Base-by-base conservation (phyloP, 2,113 vertebrate species). In the Corvus moneduloides region DNA sequence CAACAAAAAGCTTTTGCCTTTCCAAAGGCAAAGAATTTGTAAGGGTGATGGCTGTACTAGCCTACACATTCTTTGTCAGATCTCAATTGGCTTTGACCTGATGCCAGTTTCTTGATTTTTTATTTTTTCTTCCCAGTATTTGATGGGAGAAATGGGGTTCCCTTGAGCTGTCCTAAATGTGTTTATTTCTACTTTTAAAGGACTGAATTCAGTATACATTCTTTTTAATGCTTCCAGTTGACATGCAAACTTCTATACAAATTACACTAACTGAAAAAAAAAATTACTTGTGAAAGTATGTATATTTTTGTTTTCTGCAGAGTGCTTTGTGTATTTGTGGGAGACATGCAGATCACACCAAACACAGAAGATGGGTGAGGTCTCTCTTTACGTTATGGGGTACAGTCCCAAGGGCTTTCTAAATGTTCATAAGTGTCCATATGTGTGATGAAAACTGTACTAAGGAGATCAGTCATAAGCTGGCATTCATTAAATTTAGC, bases 311-410 rank as follows among this genome's bases (percentile, higher is more conserved):
- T 86, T 82, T 84, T 80, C 68, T 93, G 26, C 94, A 99, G 99
- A 92, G 84, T 99, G 66, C 95, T 99, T 59, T 98, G 98, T 52
- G 79, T 99, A 89, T 98, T 97, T 84, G 81, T 99, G 84, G 99
- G 99, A 88, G 98, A 99, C n/a, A 93, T 93, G 49, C 92, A 97
- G 39, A 44, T 95, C 30, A 88, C 96, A 20, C 87, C 89, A 4
- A 87, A 95, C 43, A 62, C 51, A 44, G 92, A 98, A 49, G 97
- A 99, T 22, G 98, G 99, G 99, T 98, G 91, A 97, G 97, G 64
- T 55, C 85, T 87, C 52, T 37, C 13, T 61, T 67, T 41, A 27
- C 0, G 2, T 77, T 22, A 41, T 33, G 55, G 22, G 20, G 7
- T 71, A 26, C 61, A 33, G 68, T 92, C 22, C 24, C 35, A 49